Base-by-base conservation (phyloP, 2,113 vertebrate species). In the Eolophus roseicapilla region DNA sequence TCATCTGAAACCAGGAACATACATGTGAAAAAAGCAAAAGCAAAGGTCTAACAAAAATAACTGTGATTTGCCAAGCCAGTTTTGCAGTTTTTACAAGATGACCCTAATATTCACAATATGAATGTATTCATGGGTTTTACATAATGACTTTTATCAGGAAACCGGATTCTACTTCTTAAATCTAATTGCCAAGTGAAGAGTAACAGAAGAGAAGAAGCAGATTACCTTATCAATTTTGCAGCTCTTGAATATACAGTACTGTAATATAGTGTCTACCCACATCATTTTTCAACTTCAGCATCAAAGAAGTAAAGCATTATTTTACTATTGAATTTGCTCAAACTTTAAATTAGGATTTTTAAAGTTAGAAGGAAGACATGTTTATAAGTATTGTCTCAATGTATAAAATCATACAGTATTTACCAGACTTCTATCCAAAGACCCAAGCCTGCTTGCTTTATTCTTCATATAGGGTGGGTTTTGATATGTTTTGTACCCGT, bases 161-260 rank as follows among this genome's bases (percentile, higher is more conserved):
- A 97, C 97, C 96, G 97, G 98, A 97, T 97, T 97, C 96, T 97
- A 92, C 96, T 98, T 97, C 97, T 97, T 98, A 98, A 98, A 98
- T 97, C 97, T 98, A 98, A 98, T 97, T 97, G 98, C 97, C 96
- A 98, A 98, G 97, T 96, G 95, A 97, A 97, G 94, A 98, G 96
- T 96, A 98, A 98, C 97, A 97, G 95, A 97, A 98, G 89, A 96
- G 96, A 96, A 97, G 97, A 95, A 97, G 95, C 97, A 98, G 97
- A 98, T 98, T 98, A 98, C 97, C 97, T 98, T 98, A 98, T 98
- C 97, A 97, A 98, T 98, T 98, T 97, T 97, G 97, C 96, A 97
- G 97, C 97, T 97, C 97, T 98, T 97, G 97, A 98, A 97, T 98
- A 98, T 97, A 98, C 96, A 95, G 96, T 96, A 94, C 92, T 97